Evolutionary conservation across 2,888 invertebrate genomes (phyloP), one percentile per base, ranked within the genome.

Genomic region (Tricholauxania praeusta): DNA sequence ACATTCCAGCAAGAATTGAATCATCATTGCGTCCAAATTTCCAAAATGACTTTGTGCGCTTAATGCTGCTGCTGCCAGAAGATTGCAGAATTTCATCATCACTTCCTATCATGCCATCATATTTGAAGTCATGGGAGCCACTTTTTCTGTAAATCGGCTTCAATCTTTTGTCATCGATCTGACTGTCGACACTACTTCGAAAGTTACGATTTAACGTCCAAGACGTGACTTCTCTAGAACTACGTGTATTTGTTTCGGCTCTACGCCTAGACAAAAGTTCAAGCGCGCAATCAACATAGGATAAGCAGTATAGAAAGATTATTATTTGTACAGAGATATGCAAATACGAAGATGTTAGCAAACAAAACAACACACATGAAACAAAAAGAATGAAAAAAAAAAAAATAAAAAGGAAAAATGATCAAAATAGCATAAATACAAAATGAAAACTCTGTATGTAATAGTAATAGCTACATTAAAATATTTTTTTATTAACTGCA

Each of bases 1-100:
- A 92, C 95, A 95, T 95, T 0, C 95, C 95, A 81, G 94, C 94
- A 80, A 95, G 89, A 67, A 95, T 94, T 39, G 39, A 10, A 75
- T 95, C 94, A 71, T 92, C 91, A 3, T 91, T 91, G n/a, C 84
- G 83, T 17, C 84, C 84, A 80, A 95, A 95, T 81, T 93, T 92
- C 95, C 95, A 95, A 83, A 95, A 93, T 0, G 94, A 94, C 84
- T 95, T 95, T 0, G 94, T 95, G 63, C 95, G 89, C 82, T 95
- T 95, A 0, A 95, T 91, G 79, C 88, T 89, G 73, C 92, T 90
- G 72, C 82, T 82, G 8, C 85, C 85, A 0, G 91, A 90, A 72
- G 85, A 84, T 59, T 85, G 77, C 8, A 87, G 82, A 75, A 86
- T 85, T 77, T 87, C 87, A 72, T 86, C 86, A 22, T 84, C 86